A percentile compares a stretch with the other conserved stretches of the same genome.
phyloP scores from a whole-genome alignment of 2,888 invertebrate genomes.

The Folsomia candida region DNA sequence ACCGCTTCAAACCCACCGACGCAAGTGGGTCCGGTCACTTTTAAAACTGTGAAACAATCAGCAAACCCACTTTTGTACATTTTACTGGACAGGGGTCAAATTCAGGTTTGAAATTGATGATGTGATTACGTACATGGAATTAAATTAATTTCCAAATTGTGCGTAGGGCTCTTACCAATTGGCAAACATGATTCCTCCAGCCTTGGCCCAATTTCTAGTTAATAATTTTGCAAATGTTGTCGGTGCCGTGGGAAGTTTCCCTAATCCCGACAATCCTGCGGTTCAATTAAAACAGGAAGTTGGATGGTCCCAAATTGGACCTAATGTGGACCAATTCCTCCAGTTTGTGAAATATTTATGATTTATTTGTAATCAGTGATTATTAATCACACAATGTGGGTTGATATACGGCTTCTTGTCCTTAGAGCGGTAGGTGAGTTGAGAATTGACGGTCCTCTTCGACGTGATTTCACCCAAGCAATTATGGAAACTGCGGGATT shows the following conservation, averaged over 20 bases:
- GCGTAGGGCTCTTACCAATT: conserved; percentile 23
- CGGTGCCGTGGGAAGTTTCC: conserved; percentile 26
- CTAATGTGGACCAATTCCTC: conserved; percentile 16
- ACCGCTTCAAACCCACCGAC: conserved; percentile 25
- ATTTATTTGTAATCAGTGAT: no score
- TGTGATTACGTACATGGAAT: not conserved
- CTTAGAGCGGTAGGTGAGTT: conserved; percentile 23
- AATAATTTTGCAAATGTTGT: conserved; percentile 5
- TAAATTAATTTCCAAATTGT: not conserved
- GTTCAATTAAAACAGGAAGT: conserved; percentile 18
- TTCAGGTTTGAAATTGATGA: conserved; percentile 22
- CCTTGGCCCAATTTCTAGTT: conserved; percentile 5
- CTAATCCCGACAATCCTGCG: conserved; percentile 6
- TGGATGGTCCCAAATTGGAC: conserved; percentile 27
- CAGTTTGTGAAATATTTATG: no score
- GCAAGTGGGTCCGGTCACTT: conserved; percentile 18
- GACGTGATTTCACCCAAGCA: conserved; percentile 28
- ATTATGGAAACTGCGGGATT: conserved; percentile 24
- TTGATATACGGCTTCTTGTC: not conserved
- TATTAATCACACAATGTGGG: not conserved
- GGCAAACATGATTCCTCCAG: conserved; percentile 23
- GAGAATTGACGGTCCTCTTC: conserved; percentile 14
- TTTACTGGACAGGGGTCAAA: conserved; percentile 32
- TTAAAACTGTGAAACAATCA: conserved; percentile 23
- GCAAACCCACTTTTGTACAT: conserved; percentile 32